A percentile compares a stretch with the other conserved stretches of the same genome.
phyloP scores from a whole-genome alignment of 2,888 invertebrate genomes.

The Drosophila phalerata region DNA sequence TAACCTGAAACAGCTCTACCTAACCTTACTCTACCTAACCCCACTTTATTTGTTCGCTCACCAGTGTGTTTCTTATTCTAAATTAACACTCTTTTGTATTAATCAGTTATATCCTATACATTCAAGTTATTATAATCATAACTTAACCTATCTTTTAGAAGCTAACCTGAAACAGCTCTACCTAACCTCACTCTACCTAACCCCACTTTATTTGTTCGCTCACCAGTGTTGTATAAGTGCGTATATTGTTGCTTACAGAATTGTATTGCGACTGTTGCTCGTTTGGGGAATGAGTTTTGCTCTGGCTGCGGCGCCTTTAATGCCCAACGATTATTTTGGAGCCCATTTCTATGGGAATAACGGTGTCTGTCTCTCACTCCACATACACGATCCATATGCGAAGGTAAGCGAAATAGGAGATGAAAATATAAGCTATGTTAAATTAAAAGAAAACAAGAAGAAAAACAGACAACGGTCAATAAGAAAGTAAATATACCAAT shows the following conservation, averaged over 20 bases:
- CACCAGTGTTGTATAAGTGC: background rate
- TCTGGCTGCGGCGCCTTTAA: conserved; percentile 86
- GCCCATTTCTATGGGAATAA: conserved; percentile 87
- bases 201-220: background rate
- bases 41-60: background rate
- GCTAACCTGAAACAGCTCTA: background rate
- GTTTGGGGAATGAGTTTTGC: conserved; percentile 86
- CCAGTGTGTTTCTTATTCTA: too few relatives aligned
- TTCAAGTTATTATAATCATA: background rate
- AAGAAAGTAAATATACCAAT: too few relatives aligned
- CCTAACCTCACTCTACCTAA: background rate
- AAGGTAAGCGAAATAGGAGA: conserved; percentile 79
- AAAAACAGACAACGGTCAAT: too few relatives aligned
- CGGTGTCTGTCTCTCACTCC: conserved; percentile 88
- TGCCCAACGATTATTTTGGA: conserved; percentile 86
- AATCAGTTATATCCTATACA: too few relatives aligned
- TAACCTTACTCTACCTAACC: conserved; percentile 3
- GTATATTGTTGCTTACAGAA: conserved; percentile 78
- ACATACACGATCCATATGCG: conserved; percentile 88
- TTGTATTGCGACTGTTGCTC: conserved; percentile 85
- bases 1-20: background rate
- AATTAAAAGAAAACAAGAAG: background rate
- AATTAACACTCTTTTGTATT: too few relatives aligned
- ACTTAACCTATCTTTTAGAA: background rate
- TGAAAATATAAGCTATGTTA: background rate